These are phyloP conservation scores for Psammodynastes pulverulentus DNA, from an alignment of 2,113 vertebrate species.

Conservation along the genomic window DNA sequence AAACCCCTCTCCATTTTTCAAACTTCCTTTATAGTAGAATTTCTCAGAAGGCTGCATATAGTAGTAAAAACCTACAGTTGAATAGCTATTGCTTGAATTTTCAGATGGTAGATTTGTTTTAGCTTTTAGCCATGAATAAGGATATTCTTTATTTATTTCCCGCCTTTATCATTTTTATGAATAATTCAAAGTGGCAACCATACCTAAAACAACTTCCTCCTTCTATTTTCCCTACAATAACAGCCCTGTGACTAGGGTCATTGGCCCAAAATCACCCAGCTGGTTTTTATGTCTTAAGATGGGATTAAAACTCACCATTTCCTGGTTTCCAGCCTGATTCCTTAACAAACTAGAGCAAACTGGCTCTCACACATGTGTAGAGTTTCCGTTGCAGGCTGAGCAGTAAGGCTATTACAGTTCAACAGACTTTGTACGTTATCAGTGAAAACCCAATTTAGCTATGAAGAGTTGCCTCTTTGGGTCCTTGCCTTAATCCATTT, in stretches of 20 bases:
- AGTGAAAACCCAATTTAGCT: not conserved
- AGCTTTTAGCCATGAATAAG: not conserved
- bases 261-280: not conserved
- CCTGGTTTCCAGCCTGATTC: not conserved
- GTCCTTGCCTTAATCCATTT: not conserved
- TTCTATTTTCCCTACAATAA: not conserved
- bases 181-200: not conserved
- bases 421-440: not conserved
- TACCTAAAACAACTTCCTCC: not conserved
- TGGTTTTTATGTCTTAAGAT: not conserved
- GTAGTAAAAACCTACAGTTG: not conserved
- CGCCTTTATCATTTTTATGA: not conserved
- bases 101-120: not conserved
- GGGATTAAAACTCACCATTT: not conserved
- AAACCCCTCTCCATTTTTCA: not conserved
- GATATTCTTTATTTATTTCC: not conserved
- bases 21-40: not conserved
- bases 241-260: not conserved
- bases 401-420: too few species aligned
- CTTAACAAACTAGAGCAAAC: not conserved
- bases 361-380: not conserved
- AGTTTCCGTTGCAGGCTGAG: not conserved
- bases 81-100: not conserved
- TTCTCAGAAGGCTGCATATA: not conserved
- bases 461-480: not conserved